Evolutionary conservation across 2,113 vertebrate genomes (phyloP).

Genomic region (Xenopus borealis): DNA sequence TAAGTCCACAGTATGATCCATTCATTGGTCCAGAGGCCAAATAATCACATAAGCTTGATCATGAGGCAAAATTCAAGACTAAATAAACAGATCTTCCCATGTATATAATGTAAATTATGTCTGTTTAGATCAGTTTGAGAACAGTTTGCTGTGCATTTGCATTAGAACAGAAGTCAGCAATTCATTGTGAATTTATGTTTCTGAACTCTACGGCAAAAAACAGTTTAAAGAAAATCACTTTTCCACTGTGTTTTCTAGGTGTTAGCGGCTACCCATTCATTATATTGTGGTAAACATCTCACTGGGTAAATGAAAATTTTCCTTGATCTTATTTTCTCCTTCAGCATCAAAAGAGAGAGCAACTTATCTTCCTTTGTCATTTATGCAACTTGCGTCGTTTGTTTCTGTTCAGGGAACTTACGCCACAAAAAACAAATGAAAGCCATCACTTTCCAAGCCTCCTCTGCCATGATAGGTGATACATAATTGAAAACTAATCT

Average conservation of each 20-base stretch:
- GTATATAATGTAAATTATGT: too few relatives aligned
- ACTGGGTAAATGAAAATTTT: slow-evolving; percentile 22
- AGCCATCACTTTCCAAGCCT: slow-evolving; percentile 14
- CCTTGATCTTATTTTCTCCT: slow-evolving; percentile 30
- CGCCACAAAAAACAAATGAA: slow-evolving; percentile 34
- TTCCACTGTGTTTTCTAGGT: neutral
- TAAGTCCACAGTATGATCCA: too few relatives aligned
- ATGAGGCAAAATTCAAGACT: too few relatives aligned
- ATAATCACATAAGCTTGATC: too few relatives aligned
- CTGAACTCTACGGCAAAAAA: neutral
- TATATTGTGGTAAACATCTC: slow-evolving; percentile 8
- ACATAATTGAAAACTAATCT: slow-evolving; percentile 42
- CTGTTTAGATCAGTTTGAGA: too few relatives aligned
- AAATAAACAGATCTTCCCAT: neutral
- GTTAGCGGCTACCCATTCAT: neutral
- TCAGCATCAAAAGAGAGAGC: slow-evolving; percentile 21
- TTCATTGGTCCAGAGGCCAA: too few relatives aligned
- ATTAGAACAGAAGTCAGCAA: too few relatives aligned
- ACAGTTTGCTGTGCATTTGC: too few relatives aligned
- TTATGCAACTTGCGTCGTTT: slow-evolving; percentile 30
- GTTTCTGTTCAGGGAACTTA: slow-evolving; percentile 17
- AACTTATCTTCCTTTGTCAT: slow-evolving; percentile 37
- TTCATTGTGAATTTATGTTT: neutral
- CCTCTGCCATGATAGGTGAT: slow-evolving; percentile 26
- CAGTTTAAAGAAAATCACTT: neutral